phyloP scores from a whole-genome alignment of 2,797 vertebrate species.

The Triplophysa yarkandensis region DNA sequence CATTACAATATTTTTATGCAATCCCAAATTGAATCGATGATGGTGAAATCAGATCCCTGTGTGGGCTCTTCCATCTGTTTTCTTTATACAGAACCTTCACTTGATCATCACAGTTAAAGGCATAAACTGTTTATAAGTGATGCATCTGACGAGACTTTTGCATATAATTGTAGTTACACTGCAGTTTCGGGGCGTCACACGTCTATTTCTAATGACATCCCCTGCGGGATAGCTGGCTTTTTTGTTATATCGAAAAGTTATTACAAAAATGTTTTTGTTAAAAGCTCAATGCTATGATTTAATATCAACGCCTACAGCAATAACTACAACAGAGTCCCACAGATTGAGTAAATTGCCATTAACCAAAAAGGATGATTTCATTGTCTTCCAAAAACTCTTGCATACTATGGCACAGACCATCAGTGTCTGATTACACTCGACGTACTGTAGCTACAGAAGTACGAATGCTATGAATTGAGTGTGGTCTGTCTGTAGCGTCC shows the following conservation, averaged over 20 bases:
- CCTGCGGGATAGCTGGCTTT: not conserved
- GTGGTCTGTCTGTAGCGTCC: conserved; percentile 3
- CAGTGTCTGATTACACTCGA: not conserved
- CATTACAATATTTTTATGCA: conserved; percentile 10
- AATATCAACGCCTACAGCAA: not conserved
- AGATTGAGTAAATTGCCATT: not conserved
- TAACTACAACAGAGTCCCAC: conserved; percentile 1
- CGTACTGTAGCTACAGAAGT: too few species aligned
- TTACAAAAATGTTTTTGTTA: not conserved
- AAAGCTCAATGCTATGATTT: not conserved
- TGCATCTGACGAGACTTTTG: not conserved
- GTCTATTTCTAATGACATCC: not conserved
- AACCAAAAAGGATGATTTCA: not conserved
- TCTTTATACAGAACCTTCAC: not conserved
- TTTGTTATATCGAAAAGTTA: not conserved
- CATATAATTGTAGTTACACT: not conserved
- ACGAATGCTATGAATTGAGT: not conserved
- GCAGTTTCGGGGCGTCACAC: not conserved
- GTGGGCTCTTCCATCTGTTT: not conserved
- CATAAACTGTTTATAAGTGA: not conserved
- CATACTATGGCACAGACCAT: not conserved
- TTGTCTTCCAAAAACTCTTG: not conserved
- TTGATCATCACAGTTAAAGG: not conserved
- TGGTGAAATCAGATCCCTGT: not conserved
- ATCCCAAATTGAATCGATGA: not conserved